Evolutionary conservation across 1,140 invertebrate species (phyloP).

Genomic region (Neelides sp.): DNA sequence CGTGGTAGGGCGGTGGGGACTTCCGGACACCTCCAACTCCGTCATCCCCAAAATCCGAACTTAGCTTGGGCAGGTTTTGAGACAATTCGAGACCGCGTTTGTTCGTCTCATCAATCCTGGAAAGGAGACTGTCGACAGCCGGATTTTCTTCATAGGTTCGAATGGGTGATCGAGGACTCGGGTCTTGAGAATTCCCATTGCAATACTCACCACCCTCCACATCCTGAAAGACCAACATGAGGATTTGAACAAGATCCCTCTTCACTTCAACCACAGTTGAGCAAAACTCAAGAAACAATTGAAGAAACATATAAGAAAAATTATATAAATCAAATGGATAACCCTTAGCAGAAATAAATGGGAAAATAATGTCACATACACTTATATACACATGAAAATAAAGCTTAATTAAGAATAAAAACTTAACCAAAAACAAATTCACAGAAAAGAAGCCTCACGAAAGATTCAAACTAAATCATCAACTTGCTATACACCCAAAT

Average conservation of each 20-base stretch:
- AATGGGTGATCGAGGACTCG: not conserved
- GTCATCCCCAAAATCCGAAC: constrained; percentile 1
- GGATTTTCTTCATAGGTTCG: too few relatives aligned
- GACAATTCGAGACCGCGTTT: not conserved
- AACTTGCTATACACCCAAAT: too few relatives aligned
- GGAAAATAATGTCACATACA: not conserved
- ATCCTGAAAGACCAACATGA: constrained; percentile 1
- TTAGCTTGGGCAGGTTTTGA: not conserved
- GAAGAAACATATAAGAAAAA: too few relatives aligned
- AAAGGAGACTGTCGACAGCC: constrained; percentile 3
- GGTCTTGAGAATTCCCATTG: not conserved
- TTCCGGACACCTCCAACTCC: not conserved
- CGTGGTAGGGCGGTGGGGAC: constrained; percentile 27
- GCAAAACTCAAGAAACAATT: too few relatives aligned
- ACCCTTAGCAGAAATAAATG: not conserved
- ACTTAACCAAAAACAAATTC: not conserved
- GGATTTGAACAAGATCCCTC: not conserved
- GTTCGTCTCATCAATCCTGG: constrained; percentile 1
- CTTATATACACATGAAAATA: not conserved
- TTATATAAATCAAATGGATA: not conserved
- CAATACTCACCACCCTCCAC: not conserved
- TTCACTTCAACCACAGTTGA: too few relatives aligned
- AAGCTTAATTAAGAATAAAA: not conserved
- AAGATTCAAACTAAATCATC: too few relatives aligned
- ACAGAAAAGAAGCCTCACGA: not conserved